Conservation (phyloP, 1,140 invertebrate species). For the Ptiloglossa arizonensis region DNA sequence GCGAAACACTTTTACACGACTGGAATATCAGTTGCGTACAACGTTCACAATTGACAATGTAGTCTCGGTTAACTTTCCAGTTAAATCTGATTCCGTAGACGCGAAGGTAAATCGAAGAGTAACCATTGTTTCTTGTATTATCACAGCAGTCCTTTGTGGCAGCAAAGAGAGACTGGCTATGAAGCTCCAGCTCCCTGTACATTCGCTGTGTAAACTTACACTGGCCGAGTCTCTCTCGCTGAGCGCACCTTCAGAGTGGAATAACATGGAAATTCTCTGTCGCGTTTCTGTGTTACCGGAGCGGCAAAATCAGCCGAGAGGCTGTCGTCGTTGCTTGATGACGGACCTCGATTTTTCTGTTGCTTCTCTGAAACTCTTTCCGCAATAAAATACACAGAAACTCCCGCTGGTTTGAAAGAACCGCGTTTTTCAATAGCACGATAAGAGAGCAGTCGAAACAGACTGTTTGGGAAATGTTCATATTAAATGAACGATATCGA, state of each 20-base stretch:
- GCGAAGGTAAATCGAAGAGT: conserved; percentile 4
- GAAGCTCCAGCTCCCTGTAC: neutral
- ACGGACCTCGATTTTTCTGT: neutral
- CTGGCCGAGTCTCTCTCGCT: neutral
- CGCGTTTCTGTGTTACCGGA: conserved; percentile 15
- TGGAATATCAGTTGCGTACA: too few relatives aligned
- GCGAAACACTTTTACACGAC: too few relatives aligned
- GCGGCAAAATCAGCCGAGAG: neutral
- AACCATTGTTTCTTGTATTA: conserved; percentile 9
- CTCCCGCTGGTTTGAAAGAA: too few relatives aligned
- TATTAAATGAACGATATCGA: too few relatives aligned
- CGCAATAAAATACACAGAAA: neutral
- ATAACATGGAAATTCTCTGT: conserved; percentile 20
- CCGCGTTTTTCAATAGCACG: too few relatives aligned
- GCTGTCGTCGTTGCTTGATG: neutral
- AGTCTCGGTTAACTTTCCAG: neutral
- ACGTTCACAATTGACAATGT: neutral
- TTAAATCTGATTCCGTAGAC: neutral
- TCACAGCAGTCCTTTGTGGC: neutral
- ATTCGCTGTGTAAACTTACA: conserved; percentile 22
- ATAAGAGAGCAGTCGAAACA: too few relatives aligned
- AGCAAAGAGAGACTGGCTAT: neutral
- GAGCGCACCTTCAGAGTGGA: neutral
- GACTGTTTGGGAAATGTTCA: too few relatives aligned
- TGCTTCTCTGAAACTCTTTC: too few relatives aligned